Base-by-base conservation (phyloP, 1,140 invertebrate species). In the Drosophila kanapiae region DNA sequence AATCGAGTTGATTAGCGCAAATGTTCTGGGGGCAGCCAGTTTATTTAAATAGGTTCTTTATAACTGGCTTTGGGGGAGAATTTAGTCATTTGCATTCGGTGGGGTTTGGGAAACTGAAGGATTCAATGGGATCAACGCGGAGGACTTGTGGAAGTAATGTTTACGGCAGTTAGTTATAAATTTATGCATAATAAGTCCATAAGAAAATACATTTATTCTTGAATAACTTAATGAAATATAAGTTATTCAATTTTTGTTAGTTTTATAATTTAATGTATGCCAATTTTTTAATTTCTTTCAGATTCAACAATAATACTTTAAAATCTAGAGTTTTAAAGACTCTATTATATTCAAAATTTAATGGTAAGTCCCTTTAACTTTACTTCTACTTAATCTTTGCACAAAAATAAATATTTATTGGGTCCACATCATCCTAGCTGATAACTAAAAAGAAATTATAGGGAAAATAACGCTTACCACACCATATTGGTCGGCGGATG, bases 1-100 rank as follows among this genome's bases (percentile, higher is more conserved):
- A 84, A 90, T 78, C 74, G 64, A 87, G 68, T 88, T 87, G 84
- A 87, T 87, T 88, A 87, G 84, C 84, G 47, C 40, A 58, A 80
- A 75, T 83, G 64, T 27, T 65, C 47, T 40, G 33, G n/a, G n/a
- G n/a, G 40, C 29, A 45, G 54, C 54, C 33, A 58, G 67, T 82
- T 77, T 68, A 78, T 87, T 82, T 57, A 62, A 72, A 79, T 70
- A 40, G 42, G 27, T 63, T 65, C 53, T 37, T 56, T 27, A 37
- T 63, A 71, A 48, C 68, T 40, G 54, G 63, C 38, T 40, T 37
- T 29, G 11, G n/a, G 14, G 6, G 9, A 14, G 16, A 43, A 42
- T 51, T 38, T 14, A 38, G 48, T n/a, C 43, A 68, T 54, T 16
- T 29, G 11, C 31, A 68, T 45, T 53, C 14, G 38, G 18, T 42